phyloP scores from a whole-genome alignment of 2,888 invertebrate species.

The Mesodorylaimus sp. region DNA sequence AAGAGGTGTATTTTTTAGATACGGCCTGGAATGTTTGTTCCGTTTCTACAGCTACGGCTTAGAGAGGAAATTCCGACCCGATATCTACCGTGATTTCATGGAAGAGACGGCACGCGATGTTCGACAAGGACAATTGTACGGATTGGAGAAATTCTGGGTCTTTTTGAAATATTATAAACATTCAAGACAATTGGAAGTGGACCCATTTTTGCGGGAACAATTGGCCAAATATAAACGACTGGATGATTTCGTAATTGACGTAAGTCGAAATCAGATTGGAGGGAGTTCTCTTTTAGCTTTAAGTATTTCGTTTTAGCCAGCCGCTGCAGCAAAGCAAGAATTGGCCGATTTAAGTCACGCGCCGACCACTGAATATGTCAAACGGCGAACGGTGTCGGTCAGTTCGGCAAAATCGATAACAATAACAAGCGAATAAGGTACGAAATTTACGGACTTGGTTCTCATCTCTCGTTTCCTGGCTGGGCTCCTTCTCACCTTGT shows the following conservation, averaged over 20 bases:
- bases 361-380: no score
- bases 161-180: conserved; percentile 89
- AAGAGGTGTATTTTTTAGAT: conserved; percentile 19
- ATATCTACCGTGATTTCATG: conserved; percentile 87
- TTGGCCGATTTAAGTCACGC: no score
- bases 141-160: conserved; percentile 97
- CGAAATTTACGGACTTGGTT: no score
- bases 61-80: conserved; percentile 83
- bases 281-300: no score
- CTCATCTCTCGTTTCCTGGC: no score
- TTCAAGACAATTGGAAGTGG: conserved; percentile 28
- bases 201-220: conserved; percentile 31
- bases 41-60: conserved; percentile 93
- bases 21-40: conserved; percentile 54
- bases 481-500: no score
- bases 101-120: conserved; percentile 30
- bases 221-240: conserved; percentile 35
- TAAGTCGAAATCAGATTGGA: no score
- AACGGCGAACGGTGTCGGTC: no score
- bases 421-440: no score
- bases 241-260: conserved; percentile 31
- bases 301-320: conserved; percentile 10
- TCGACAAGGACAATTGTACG: conserved; percentile 69
- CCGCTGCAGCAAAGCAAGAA: conserved; percentile 11
- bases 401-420: no score